phyloP scores from a whole-genome alignment of 2,113 vertebrate genomes.

The Thymallus thymallus region DNA sequence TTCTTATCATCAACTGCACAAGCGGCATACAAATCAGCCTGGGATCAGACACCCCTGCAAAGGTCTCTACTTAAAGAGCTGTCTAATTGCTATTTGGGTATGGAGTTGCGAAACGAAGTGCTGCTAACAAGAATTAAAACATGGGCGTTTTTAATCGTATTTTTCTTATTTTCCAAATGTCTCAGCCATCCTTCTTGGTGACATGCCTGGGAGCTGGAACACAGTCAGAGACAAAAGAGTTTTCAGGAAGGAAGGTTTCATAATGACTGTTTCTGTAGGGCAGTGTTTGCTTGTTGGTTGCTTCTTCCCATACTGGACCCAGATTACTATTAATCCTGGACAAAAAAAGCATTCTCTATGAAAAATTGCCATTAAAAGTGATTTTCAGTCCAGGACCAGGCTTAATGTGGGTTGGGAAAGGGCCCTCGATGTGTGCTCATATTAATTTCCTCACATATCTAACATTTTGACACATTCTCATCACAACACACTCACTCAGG shows the following conservation, averaged over 20 bases:
- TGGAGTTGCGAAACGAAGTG: constrained; percentile 57
- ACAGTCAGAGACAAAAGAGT: constrained; percentile 27
- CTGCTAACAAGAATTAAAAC: constrained; percentile 10
- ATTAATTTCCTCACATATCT: too few species aligned
- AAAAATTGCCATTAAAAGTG: too few species aligned
- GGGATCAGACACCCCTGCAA: constrained; percentile 60
- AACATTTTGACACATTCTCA: too few species aligned
- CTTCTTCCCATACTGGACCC: background rate
- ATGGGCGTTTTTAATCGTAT: too few species aligned
- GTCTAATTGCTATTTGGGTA: constrained; percentile 71
- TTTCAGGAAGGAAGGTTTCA: background rate
- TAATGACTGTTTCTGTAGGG: background rate
- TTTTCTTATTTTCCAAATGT: constrained; percentile 44
- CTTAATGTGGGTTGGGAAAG: too few species aligned
- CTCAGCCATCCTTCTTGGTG: constrained; percentile 50
- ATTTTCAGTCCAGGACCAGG: too few species aligned
- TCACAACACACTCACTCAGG: background rate
- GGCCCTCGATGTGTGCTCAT: too few species aligned
- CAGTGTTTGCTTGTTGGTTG: background rate
- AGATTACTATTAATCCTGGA: background rate
- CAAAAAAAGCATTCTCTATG: too few species aligned
- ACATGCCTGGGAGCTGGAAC: constrained; percentile 40
- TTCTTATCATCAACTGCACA: constrained; percentile 71
- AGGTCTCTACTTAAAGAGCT: constrained; percentile 57
- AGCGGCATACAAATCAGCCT: constrained; percentile 71